phyloP scores from a whole-genome alignment of 2,888 invertebrate species.

The Cepaea hortensis region DNA sequence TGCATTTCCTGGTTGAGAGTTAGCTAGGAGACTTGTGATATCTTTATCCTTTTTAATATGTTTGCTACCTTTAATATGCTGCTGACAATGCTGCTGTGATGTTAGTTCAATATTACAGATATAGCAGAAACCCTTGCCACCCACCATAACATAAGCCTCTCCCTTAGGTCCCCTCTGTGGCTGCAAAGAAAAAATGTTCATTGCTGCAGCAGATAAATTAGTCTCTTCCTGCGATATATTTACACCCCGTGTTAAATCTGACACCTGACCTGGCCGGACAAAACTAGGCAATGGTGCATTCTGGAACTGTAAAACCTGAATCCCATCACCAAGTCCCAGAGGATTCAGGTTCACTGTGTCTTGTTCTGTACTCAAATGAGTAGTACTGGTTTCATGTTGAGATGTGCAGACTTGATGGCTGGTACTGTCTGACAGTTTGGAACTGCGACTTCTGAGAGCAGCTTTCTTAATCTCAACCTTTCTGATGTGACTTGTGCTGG shows the following conservation, averaged over 20 bases:
- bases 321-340: constrained; percentile 15
- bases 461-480: constrained; percentile 45
- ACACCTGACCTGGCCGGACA: background rate
- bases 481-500: constrained; percentile 55
- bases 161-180: constrained; percentile 36
- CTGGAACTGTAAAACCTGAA: background rate
- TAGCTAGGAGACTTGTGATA: background rate
- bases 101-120: constrained; percentile 55
- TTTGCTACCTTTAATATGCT: constrained; percentile 54
- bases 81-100: constrained; percentile 50
- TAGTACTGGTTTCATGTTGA: constrained; percentile 54
- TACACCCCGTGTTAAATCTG: background rate
- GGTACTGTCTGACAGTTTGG: constrained; percentile 54
- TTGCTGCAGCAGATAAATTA: background rate
- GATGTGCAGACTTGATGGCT: constrained; percentile 47
- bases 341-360: background rate
- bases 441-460: background rate
- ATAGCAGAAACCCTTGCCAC: constrained; percentile 55
- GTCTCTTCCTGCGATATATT: background rate
- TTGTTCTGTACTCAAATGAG: constrained; percentile 47
- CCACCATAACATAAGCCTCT: constrained; percentile 52
- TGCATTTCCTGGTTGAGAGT: background rate
- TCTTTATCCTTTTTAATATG: constrained; percentile 53
- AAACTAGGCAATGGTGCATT: background rate
- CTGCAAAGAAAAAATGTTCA: constrained; percentile 1